Conservation (phyloP, 1,140 invertebrate species). For the Dicyema japonicum region DNA sequence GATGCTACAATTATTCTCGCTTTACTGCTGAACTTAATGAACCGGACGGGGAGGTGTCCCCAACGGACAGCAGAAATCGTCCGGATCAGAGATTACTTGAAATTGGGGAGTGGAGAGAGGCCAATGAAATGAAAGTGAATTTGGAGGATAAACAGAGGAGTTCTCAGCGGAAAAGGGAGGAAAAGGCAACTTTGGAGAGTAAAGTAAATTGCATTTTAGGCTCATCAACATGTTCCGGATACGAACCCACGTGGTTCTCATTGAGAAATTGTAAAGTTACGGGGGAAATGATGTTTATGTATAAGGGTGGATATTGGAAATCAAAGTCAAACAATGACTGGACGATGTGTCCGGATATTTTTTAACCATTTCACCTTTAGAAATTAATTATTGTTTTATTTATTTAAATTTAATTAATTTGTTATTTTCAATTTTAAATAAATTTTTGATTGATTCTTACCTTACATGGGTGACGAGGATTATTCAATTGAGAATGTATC, state of each 20-base stretch:
- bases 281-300: constrained; percentile 45
- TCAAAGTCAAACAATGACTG: constrained; percentile 56
- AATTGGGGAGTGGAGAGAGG: constrained; percentile 67
- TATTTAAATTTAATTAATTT: no score
- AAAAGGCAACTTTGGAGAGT: constrained; percentile 40
- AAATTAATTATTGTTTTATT: no score
- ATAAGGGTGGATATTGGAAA: constrained; percentile 61
- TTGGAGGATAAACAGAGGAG: constrained; percentile 67
- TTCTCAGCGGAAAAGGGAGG: constrained; percentile 27
- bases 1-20: constrained; percentile 54
- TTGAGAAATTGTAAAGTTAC: constrained; percentile 41
- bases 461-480: no score
- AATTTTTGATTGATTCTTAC: no score
- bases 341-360: constrained; percentile 63
- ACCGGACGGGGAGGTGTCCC: constrained; percentile 40
- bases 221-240: constrained; percentile 20
- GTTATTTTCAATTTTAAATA: no score
- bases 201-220: constrained; percentile 25
- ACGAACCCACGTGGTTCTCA: constrained; percentile 60
- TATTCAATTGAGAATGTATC: no score
- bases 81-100: constrained; percentile 94
- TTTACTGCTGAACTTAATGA: constrained; percentile 84
- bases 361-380: constrained; percentile 3
- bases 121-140: constrained; percentile 48
- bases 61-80: constrained; percentile 60